These are phyloP conservation scores for Norana najaformis DNA, from an alignment of 2,888 invertebrate species.

Conservation along the genomic window DNA sequence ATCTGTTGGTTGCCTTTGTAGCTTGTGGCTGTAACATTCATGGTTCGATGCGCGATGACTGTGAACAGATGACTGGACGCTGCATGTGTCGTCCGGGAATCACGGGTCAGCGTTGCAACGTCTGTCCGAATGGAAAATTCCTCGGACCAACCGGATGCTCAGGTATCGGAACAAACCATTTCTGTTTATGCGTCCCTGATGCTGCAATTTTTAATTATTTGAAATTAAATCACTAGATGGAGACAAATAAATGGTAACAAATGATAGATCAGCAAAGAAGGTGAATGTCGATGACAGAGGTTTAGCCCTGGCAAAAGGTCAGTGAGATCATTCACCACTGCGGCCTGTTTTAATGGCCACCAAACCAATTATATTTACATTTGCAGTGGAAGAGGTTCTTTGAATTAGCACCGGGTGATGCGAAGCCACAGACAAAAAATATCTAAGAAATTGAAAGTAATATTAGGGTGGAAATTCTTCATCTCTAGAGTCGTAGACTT, in stretches of 20 bases:
- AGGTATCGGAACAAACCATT: constrained; percentile 31
- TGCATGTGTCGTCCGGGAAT: constrained; percentile 85
- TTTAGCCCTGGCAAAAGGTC: no score
- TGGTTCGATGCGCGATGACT: constrained; percentile 85
- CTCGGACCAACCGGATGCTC: constrained; percentile 43
- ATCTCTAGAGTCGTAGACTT: no score
- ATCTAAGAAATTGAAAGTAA: no score
- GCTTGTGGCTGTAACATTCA: constrained; percentile 86
- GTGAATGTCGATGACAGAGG: neutral
- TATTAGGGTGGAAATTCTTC: no score
- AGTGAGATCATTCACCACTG: no score
- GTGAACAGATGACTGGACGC: constrained; percentile 88
- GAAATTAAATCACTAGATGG: neutral
- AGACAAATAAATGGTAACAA: neutral
- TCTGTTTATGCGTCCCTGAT: neutral
- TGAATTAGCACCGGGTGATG: no score
- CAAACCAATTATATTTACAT: neutral
- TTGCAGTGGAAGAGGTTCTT: no score
- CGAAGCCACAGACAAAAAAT: no score
- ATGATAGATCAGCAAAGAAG: neutral
- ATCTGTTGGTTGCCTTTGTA: constrained; percentile 64
- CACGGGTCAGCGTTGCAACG: constrained; percentile 80
- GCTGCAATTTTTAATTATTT: neutral
- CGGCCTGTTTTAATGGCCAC: neutral
- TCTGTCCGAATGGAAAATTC: constrained; percentile 69